A percentile compares a stretch with the other conserved stretches of the same genome.
These are phyloP conservation scores for Sminthurides bifidus DNA, from an alignment of 1,140 invertebrate genomes.

Conservation along the genomic window DNA sequence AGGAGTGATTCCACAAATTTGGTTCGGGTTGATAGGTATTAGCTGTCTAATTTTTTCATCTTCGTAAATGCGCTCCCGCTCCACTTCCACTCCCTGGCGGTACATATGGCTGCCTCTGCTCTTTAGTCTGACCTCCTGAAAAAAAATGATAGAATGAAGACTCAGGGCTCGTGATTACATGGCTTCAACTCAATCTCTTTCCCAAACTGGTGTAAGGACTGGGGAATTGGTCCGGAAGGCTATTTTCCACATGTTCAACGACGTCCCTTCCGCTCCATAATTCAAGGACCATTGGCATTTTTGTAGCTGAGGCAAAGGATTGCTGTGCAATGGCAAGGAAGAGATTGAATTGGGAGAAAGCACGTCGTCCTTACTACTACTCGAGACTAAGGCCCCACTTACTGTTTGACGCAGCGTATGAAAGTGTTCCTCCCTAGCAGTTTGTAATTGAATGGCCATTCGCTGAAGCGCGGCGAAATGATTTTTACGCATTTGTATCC, in stretches of 20 bases:
- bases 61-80: conserved; percentile 15
- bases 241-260: no score
- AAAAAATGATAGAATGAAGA: not conserved
- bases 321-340: no score
- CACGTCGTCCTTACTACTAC: no score
- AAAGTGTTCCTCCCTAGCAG: conserved; percentile 16
- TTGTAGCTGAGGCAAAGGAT: no score
- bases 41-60: conserved; percentile 27
- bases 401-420: conserved; percentile 17
- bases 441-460: conserved; percentile 73
- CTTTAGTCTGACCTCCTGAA: conserved; percentile 26
- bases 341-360: no score
- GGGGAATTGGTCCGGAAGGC: no score
- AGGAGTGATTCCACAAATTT: conserved; percentile 41
- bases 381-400: no score
- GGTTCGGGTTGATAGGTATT: conserved; percentile 36
- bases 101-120: conserved; percentile 7
- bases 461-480: conserved; percentile 73
- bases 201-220: no score
- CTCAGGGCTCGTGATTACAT: no score
- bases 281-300: no score
- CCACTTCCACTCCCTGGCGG: conserved; percentile 12
- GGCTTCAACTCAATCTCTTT: no score
- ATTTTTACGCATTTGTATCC: conserved; percentile 88
- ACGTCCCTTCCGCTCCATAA: no score